Evolutionary conservation across 2,888 invertebrate genomes (phyloP), one percentile per base, ranked within the genome.

Genomic region (Leucoma salicis): DNA sequence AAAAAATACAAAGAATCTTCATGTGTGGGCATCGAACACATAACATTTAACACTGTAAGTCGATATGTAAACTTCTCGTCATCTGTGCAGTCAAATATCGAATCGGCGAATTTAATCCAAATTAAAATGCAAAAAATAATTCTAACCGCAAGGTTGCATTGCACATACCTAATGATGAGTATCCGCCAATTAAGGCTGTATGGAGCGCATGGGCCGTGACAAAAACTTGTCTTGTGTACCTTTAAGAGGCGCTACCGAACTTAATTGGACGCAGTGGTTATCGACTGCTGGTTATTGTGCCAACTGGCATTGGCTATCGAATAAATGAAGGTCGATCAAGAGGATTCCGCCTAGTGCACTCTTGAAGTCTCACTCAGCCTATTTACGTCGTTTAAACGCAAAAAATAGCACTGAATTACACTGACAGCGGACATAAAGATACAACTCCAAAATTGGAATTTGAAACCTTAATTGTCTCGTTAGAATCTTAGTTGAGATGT

Each of bases 211-310:
- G 62, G 57, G 45, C 63, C 40, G 63, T 68, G 77, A 82, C 83
- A 88, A 88, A 88, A 88, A 88, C 81, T 84, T 62, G 85, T 75
- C 76, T 57, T 53, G 65, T 58, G 73, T 57, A 63, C 67, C 69
- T 69, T 70, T 66, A 73, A 65, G 75, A 82, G 83, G 87, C 83
- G 86, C 87, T 85, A 80, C 83, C 82, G 78, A 84, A 82, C 80
- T 84, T 87, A 87, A 88, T 87, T 88, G 84, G 84, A 70, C 66
- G 62, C 61, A 55, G 57, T 70, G 71, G 76, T 79, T 80, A 80
- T 79, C 73, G 82, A 70, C 73, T 77, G 70, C 59, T 70, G 72
- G 71, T 74, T 75, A 77, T 72, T 73, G 76, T 72, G 63, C 69
- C 68, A 69, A 53, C 50, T 56, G 29, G 49, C 66, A 65, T 66